Percentiles rank a stretch among this genome's conserved stretches.
Evolutionary conservation across 2,888 invertebrate species (phyloP).

Genomic region (Lepidonotus clava): DNA sequence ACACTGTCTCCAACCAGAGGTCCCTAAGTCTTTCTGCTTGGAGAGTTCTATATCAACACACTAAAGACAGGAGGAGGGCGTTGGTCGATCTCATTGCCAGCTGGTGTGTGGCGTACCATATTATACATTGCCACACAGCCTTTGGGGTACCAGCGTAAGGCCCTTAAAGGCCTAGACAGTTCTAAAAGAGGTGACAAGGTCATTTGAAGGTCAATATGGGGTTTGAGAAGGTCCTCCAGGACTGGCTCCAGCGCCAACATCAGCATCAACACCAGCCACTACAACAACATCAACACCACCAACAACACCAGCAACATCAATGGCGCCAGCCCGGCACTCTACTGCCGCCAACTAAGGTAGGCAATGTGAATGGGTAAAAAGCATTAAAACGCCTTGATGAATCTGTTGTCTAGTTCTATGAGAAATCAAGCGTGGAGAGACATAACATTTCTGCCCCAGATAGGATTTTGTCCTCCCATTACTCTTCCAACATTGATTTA

Average conservation of each 20-base stretch:
- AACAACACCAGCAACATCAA: background rate
- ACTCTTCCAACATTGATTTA: too few species aligned
- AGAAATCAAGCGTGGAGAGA: background rate
- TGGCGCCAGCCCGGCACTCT: background rate
- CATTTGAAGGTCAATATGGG: background rate
- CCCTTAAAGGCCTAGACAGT: background rate
- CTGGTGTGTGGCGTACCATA: background rate
- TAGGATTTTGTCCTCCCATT: too few species aligned
- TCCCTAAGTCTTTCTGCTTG: too few species aligned
- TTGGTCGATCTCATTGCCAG: too few species aligned
- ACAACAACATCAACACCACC: background rate
- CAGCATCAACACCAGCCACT: background rate
- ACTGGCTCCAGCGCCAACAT: background rate
- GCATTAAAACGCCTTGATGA: background rate
- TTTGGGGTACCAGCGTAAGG: background rate
- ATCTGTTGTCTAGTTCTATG: background rate
- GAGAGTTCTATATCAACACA: background rate
- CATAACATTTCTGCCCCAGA: too few species aligned
- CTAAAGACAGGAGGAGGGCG: background rate
- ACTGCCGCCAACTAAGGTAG: background rate
- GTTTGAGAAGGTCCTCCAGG: constrained; percentile 5
- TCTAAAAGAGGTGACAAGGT: background rate
- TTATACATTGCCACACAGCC: background rate
- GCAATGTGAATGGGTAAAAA: background rate
- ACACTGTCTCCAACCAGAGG: too few species aligned